Percentiles rank a stretch among this genome's conserved stretches.
phyloP scores from a whole-genome alignment of 2,797 vertebrate species.

The Poecilia velifera region DNA sequence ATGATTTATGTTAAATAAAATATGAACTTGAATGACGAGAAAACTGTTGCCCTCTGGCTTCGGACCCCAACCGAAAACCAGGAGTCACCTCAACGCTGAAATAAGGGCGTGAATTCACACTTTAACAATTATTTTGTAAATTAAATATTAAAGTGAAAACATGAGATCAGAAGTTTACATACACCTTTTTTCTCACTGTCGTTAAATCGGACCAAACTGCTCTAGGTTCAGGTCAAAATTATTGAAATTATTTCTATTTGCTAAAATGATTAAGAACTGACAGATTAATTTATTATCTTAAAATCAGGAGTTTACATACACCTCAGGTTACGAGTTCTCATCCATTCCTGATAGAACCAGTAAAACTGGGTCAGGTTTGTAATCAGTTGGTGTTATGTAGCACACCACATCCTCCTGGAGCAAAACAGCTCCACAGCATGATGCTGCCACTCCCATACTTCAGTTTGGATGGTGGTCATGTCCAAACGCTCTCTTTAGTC shows the following conservation, averaged over 20 bases:
- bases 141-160: not conserved
- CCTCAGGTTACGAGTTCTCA: not conserved
- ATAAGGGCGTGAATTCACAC: not conserved
- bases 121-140: not conserved
- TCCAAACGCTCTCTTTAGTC: too few species aligned
- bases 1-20: constrained; percentile 87
- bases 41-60: constrained; percentile 1
- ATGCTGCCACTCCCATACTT: not conserved
- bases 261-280: not conserved
- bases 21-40: constrained; percentile 80
- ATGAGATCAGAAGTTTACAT: not conserved
- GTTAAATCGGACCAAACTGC: not conserved
- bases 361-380: not conserved
- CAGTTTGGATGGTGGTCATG: not conserved
- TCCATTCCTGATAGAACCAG: not conserved
- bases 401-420: too few species aligned
- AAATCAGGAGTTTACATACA: not conserved
- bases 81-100: not conserved
- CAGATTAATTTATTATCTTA: not conserved
- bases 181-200: not conserved
- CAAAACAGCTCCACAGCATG: not conserved
- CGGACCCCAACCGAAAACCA: not conserved
- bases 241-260: not conserved
- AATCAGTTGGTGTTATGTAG: too few species aligned
- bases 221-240: not conserved